Base-by-base conservation (phyloP, 2,888 invertebrate species). In the Notodonta dromedarius region DNA sequence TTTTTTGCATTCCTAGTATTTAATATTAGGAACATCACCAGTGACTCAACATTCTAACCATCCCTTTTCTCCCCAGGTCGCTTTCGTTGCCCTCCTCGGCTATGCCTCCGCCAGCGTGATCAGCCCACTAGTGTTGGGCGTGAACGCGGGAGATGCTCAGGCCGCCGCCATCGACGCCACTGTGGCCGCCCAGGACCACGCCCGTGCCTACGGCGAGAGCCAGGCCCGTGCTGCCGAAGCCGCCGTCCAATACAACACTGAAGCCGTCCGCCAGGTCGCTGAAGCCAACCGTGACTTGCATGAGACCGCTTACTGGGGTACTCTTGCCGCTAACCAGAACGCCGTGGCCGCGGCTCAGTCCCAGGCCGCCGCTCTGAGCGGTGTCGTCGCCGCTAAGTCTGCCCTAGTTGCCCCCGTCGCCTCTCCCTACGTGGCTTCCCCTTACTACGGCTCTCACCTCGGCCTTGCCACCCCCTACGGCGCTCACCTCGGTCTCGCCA, bases 81-180 rank as follows among this genome's bases (percentile, higher is more conserved):
- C 87, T 84, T 90, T 93, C 85, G 84, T 86, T 79, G 93, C 93
- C 89, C 75, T 93, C 81, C 83, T 93, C 87, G 93, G 92, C 90
- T 93, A 90, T 83, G 91, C 93, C 76, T 87, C 92, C 81, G 93
- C 93, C 72, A 80, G 88, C 72, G 79, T 84, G 64, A 79, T 93
- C 82, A 76, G 86, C 62, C 91, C 91, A 55, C 71, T 85, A 7
- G 81, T 79, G 12, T 77, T 80, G 69, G 91, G 91, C 71, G 83
- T 87, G 57, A 93, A 90, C 87, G 77, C 80, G 13, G 93, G 93
- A 50, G 93, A 93, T 77, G 89, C 88, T 0, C 91, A 93, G 73
- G 93, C 91, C 44, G 93, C 93, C 60, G 90, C 85, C 77, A 93
- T 93, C 71, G 88, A 93, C 84, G 89, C 89, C 46, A 85, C 82